Percentiles rank a stretch among this genome's conserved stretches.
Evolutionary conservation across 2,113 vertebrate genomes (phyloP).

Genomic region (Petaurus breviceps): DNA sequence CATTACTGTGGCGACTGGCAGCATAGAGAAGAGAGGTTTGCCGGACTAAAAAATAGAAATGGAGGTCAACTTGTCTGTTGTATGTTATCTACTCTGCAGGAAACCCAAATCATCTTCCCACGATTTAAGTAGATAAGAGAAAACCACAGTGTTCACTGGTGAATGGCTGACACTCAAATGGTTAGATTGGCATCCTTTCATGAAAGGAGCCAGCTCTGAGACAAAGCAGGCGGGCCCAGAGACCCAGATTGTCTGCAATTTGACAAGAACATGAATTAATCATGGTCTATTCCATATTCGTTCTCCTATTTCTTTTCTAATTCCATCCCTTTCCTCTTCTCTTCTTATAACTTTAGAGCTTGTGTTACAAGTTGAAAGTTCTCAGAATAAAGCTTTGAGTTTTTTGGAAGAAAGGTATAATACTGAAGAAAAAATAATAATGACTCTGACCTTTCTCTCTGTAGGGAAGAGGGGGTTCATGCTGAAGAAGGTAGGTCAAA

Average conservation of each 20-base stretch:
- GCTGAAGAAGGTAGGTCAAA: neutral
- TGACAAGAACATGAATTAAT: neutral
- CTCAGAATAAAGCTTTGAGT: neutral
- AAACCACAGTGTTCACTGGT: slow-evolving; percentile 30
- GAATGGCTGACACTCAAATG: neutral
- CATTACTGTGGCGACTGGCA: neutral
- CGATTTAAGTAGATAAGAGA: slow-evolving; percentile 1
- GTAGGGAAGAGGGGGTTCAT: neutral
- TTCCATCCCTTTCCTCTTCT: neutral
- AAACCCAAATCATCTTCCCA: neutral
- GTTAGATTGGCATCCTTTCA: neutral
- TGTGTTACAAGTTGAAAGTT: neutral
- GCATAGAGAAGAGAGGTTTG: neutral
- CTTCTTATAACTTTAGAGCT: neutral
- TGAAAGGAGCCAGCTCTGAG: neutral
- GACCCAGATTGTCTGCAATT: neutral
- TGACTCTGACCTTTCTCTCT: neutral
- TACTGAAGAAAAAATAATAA: neutral
- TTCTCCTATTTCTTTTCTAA: neutral
- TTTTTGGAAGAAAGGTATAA: neutral
- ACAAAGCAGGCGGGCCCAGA: neutral
- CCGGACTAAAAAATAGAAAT: slow-evolving; percentile 45
- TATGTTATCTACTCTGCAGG: neutral
- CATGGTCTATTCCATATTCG: neutral
- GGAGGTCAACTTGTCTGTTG: slow-evolving; percentile 53